Base-by-base conservation (phyloP, 1,140 invertebrate genomes). In the Chrysoperla carnea region DNA sequence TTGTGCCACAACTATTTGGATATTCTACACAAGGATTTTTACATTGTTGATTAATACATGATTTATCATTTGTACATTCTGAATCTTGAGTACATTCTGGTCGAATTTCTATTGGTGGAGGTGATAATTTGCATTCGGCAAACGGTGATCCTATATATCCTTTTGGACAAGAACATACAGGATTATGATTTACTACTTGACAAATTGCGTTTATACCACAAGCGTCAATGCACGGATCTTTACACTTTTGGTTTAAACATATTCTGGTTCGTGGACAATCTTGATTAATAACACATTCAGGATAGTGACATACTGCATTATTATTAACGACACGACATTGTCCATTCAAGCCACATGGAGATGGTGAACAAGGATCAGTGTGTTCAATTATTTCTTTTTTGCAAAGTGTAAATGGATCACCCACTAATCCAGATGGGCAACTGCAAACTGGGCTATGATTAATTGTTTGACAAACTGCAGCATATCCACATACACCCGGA, bases 151-250 rank as follows among this genome's bases (percentile, higher is more conserved):
- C 89, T 29, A 73, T 72, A 53, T 79, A 90, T 15, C 77, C 80
- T 8, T 66, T 54, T n/a, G 83, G 80, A 56, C 84, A 87, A 1
- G 78, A 77, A 52, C 87, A 91, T 8, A 84, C 60, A 1, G 84
- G 73, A 44, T 77, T 76, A 54, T 91, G 87, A 53, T 88, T 84
- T 6, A 86, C 69, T 11, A 76, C 76, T 43, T 77, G 73, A 53
- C 89, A 93, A 11, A 90, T 63, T 5, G 88, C 82, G 58, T 92
- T 92, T 0, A 88, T 52, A 35, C 87, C 86, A 52, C 85, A 90
- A 33, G 81, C 72, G 47, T 76, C 79, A 36, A 76, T 64, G 49
- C 84, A 89, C 28, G 85, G 84, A 62, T 89, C 81, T 45, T 72
- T 63, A 53, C 86, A 90, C 60, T 84, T 83, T 49, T 82, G 79